Evolutionary conservation across 2,888 invertebrate species (phyloP), one percentile per base, ranked within the genome.

Genomic region (Oscheius onirici): DNA sequence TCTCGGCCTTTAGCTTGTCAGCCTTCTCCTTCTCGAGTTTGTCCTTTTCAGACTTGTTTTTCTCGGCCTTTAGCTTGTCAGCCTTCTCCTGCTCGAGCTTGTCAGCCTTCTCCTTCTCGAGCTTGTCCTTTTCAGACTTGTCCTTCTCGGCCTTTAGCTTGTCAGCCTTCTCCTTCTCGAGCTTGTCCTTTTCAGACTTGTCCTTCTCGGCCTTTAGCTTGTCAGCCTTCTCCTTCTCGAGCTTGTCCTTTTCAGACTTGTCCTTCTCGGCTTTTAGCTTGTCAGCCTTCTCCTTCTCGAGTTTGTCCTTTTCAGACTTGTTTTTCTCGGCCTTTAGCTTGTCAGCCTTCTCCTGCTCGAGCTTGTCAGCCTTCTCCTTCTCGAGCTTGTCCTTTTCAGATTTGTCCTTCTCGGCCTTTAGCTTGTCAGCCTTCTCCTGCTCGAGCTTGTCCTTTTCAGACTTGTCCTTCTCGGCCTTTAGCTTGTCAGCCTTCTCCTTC

Each of bases 401-500:
- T 17, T 49, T 49, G 2, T 49, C 49, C 49, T 63, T 44, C 5
- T 61, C 63, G 10, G n/a, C 51, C 49, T 49, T 49, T 17, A 20
- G 24, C 34, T 66, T 52, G 26, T 57, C 61, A 2, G 26, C 28
- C 28, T 34, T 63, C 13, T 43, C 43, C 57, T 71, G n/a, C n/a
- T n/a, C n/a, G n/a, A n/a, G n/a, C n/a, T n/a, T n/a, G n/a, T n/a
- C n/a, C n/a, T n/a, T n/a, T n/a, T n/a, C n/a, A n/a, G n/a, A n/a
- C n/a, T n/a, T n/a, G n/a, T n/a, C n/a, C n/a, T n/a, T 67, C 20
- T 57, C 66, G 2, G n/a, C n/a, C n/a, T n/a, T n/a, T n/a, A 67
- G 60, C 26, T 40, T 41, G n/a, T 61, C n/a, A n/a, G n/a, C n/a
- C n/a, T n/a, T n/a, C n/a, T n/a, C 67, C 58, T 65, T 60, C 57